Conservation (phyloP, 1,140 invertebrate genomes). For the Drosophila lini region DNA sequence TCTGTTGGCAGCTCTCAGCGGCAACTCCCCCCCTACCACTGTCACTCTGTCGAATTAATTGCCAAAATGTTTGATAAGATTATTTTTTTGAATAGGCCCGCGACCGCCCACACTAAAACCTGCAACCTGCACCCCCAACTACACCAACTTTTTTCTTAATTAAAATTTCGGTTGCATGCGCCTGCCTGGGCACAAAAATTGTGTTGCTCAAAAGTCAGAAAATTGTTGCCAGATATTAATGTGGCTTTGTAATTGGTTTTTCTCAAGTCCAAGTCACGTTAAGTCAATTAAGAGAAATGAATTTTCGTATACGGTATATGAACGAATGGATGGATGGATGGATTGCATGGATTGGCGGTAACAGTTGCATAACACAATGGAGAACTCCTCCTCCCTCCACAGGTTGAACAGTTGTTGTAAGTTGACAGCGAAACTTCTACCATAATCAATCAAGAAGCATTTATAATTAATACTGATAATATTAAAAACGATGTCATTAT, state of each 20-base stretch:
- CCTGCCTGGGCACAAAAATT: slow-evolving; percentile 24
- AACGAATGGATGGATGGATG: slow-evolving; percentile 37
- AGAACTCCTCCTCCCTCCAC: neutral
- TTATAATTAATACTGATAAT: neutral
- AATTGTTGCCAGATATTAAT: slow-evolving; percentile 78
- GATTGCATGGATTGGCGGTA: slow-evolving; percentile 25
- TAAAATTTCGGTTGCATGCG: slow-evolving; percentile 68
- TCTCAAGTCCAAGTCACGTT: slow-evolving; percentile 79
- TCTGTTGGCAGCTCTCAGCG: slow-evolving; percentile 12
- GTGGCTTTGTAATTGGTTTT: slow-evolving; percentile 80
- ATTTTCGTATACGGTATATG: slow-evolving; percentile 53
- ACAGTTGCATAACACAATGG: slow-evolving; percentile 36
- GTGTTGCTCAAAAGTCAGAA: slow-evolving; percentile 56
- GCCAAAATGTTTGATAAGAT: slow-evolving; percentile 79
- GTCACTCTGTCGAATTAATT: slow-evolving; percentile 62
- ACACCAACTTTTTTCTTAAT: slow-evolving; percentile 59
- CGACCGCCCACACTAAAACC: slow-evolving; percentile 18
- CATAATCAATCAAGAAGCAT: neutral
- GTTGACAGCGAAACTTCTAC: slow-evolving; percentile 26
- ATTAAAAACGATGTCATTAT: neutral
- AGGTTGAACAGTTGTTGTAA: neutral
- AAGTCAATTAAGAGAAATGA: slow-evolving; percentile 80
- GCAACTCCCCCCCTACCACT: slow-evolving; percentile 12
- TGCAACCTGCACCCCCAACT: slow-evolving; percentile 27
- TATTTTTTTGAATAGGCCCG: slow-evolving; percentile 43